Evolutionary conservation across 2,113 vertebrate genomes (phyloP), one percentile per base, ranked within the genome.

Genomic region (Eretmochelys imbricata): DNA sequence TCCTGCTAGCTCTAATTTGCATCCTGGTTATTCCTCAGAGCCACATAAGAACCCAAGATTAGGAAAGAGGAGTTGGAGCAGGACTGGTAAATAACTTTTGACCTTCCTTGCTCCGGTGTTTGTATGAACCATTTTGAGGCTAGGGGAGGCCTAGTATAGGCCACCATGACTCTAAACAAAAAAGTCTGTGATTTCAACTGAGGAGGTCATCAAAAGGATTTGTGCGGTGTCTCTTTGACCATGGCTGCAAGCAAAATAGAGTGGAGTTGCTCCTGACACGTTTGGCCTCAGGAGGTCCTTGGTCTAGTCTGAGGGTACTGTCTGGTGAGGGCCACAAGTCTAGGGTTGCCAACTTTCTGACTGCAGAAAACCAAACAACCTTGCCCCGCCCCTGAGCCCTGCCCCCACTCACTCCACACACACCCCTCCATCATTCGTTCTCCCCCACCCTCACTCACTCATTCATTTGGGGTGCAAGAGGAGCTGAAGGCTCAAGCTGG

Each of bases 231-330:
- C 42, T 42, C 42, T 42, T 42, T 42, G 42, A 86, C 22, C 57
- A 96, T 95, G 99, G 99, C 99, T 99, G 99, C 99, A 99, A 88
- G 99, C 99, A 90, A 99, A 99, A 97, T 99, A 99, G 62, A 99
- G 98, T 0, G 99, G 99, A 76, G 99, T 99, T 53, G 99, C 99
- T 97, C 99, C 99, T 42, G 99, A 99, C 42, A 99, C 99, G 10
- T 99, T 99, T 0, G 99, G 99, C 80, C 17, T 65, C 31, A 65
- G 62, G 31, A 35, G 62, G 13, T 65, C 16, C 31, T 35, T 65
- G 31, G 62, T 35, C 31, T 35, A 53, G 51, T 53, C 51, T 53
- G 51, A 53, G 51, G 19, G 17, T 53, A 53, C 6, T 17, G 19
- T 53, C 51, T 20, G 51, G 19, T 53, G 51, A 53, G 51, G 17